Base-by-base conservation (phyloP, 2,888 invertebrate genomes). In the Apotomis turbidana region DNA sequence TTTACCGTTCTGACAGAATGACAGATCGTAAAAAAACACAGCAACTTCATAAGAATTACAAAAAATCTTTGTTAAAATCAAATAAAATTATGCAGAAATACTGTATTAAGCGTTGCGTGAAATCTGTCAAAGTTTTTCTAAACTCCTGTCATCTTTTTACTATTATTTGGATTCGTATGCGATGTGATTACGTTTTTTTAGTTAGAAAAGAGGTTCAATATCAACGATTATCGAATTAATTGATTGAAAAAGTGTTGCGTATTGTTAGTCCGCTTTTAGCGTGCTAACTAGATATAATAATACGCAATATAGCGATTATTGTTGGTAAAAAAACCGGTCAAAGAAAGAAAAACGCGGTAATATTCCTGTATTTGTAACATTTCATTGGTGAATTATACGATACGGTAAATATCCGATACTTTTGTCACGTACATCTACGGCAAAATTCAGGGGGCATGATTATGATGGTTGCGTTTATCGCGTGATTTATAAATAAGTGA, bases 1-100 rank as follows among this genome's bases (percentile, higher is more conserved):
- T 41, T 5, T 41, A 41, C 27, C 44, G 6, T n/a, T n/a, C 15
- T 66, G 66, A 66, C 57, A 66, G 66, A 57, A 27, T 55, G 66
- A 46, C 46, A 36, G 8, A 27, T 44, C 54, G 36, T 27, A 64
- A 54, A 62, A 64, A 66, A 54, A 10, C 9, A 55, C 10, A 10
- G 49, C 41, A n/a, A 36, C 58, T 58, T 13, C 44, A 57, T 46
- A 36, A 66, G 12, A 55, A 41, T 44, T 41, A 15, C 52, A 55
- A 57, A 12, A 8, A 62, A 12, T 15, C 13, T 12, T 52, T 15
- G 27, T 8, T 5, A 13, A 46, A 61, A n/a, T 27, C 55, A n/a
- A 55, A 9, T 4, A 15, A 15, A 15, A 41, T 15, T 15, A 54
- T 61, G 44, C 52, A 41, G 51, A 27, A 46, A 57, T 44, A 36